Evolutionary conservation across 2,888 invertebrate genomes (phyloP).

Genomic region (Chymomyza procnemis): DNA sequence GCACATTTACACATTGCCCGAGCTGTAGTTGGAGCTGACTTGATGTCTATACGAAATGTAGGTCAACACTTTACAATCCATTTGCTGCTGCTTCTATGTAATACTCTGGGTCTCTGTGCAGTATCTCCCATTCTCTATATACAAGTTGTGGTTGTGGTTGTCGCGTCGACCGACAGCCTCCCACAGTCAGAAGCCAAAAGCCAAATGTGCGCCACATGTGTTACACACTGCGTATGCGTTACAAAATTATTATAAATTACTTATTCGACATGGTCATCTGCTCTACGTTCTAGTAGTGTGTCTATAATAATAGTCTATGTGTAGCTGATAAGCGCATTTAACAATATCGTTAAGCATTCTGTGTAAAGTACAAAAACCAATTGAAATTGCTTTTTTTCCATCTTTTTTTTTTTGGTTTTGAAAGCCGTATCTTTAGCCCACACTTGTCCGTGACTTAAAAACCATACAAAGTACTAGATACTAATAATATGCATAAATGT

Average conservation of each 20-base stretch:
- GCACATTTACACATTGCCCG: conserved; percentile 1
- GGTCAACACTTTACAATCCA: neutral
- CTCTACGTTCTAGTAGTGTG: neutral
- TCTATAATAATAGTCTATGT: conserved; percentile 1
- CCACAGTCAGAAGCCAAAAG: conserved; percentile 44
- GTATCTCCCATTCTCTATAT: no score
- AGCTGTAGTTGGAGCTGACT: neutral
- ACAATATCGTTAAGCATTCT: conserved; percentile 46
- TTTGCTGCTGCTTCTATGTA: conserved; percentile 16
- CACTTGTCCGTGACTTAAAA: conserved; percentile 58
- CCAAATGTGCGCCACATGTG: conserved; percentile 35
- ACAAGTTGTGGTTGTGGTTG: neutral
- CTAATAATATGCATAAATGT: no score
- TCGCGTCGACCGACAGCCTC: conserved; percentile 59
- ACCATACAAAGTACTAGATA: neutral
- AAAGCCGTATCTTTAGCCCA: conserved; percentile 30
- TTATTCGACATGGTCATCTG: conserved; percentile 38
- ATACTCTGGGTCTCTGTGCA: conserved; percentile 58
- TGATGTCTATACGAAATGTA: neutral
- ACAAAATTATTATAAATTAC: conserved; percentile 67
- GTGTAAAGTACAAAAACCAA: conserved; percentile 21
- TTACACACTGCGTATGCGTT: conserved; percentile 58
- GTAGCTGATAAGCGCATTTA: conserved; percentile 59
- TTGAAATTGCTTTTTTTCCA: neutral
- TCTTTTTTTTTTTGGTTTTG: conserved; percentile 7